Evolutionary conservation across 1,140 invertebrate genomes (phyloP), one percentile per base, ranked within the genome.

Genomic region (Leptinotarsa texana): DNA sequence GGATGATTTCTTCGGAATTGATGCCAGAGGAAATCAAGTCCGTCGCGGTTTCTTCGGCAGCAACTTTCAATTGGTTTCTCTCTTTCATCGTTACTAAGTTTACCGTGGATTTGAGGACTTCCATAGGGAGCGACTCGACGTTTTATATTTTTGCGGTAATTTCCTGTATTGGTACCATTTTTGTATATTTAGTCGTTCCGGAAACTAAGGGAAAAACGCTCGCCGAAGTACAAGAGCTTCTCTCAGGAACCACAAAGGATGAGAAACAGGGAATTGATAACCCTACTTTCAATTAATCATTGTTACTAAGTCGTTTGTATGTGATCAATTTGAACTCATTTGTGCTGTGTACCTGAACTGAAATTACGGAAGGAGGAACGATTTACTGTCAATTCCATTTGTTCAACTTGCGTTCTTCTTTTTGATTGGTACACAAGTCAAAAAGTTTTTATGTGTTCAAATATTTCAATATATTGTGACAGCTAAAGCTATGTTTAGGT

Each of bases 31-130:
- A 93, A 74, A 88, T 95, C 22, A 94, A 94, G 74, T 93, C 93
- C 75, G 89, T 93, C 51, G 93, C 93, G 49, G 87, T 89, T 79
- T 90, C 93, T 0, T 89, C 94, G 77, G 92, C 93, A 2, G 92
- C 92, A 62, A 88, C 91, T 13, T 92, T 93, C 79, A 96, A 95
- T 81, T 93, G 95, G 90, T 80, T 93, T 3, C 89, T 91, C 69
- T 94, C 93, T 67, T 97, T 97, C 84, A 79, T 94, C 17, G 92
- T 97, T 1, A 96, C 96, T 21, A 93, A 93, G 82, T 90, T 89
- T 78, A 94, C 91, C 81, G 79, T 80, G 2, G 82, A 88, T 21
- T 68, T 94, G 33, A 84, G 86, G 62, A 27, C 69, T 0, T 75
- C 82, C 1, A 82, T 93, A 18, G 86, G 88, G 0, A 79, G 83